Evolutionary conservation across 2,113 vertebrate genomes (phyloP).

Genomic region (Rhodinocichla rosea): DNA sequence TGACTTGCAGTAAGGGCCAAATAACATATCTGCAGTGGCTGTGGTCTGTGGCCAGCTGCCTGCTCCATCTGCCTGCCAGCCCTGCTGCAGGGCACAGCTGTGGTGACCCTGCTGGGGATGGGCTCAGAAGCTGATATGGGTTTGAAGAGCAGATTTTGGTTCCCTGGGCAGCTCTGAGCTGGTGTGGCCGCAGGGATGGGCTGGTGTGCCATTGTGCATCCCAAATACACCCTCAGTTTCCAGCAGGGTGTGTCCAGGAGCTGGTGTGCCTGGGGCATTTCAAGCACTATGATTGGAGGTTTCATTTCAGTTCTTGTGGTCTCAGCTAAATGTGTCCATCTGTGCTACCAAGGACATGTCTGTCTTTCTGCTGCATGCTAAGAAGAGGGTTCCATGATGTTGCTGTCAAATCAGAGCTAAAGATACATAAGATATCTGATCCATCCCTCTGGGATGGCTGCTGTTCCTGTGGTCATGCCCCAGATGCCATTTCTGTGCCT

Average conservation of each 20-base stretch:
- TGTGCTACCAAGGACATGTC: background rate
- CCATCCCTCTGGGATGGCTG: background rate
- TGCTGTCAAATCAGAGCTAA: background rate
- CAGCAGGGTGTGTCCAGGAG: rapidly evolving
- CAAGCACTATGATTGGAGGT: background rate
- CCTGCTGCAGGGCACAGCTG: rapidly evolving
- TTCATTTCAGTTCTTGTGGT: background rate
- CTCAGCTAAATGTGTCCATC: background rate
- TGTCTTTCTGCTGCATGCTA: background rate
- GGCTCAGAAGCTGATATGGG: background rate
- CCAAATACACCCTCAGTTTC: background rate
- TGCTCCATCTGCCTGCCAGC: background rate
- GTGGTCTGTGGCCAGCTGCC: background rate
- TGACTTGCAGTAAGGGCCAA: background rate
- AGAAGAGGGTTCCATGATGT: background rate
- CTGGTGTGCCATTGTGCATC: rapidly evolving
- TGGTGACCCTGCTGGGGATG: background rate
- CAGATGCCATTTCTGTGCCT: background rate
- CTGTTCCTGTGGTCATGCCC: background rate
- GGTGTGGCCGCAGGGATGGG: background rate
- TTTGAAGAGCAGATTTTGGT: background rate
- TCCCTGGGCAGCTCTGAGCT: background rate
- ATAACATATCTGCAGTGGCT: background rate
- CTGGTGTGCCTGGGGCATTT: background rate
- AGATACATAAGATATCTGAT: background rate